Evolutionary conservation across 2,797 vertebrate species (phyloP).

Genomic region (Linurgus olivaceus): DNA sequence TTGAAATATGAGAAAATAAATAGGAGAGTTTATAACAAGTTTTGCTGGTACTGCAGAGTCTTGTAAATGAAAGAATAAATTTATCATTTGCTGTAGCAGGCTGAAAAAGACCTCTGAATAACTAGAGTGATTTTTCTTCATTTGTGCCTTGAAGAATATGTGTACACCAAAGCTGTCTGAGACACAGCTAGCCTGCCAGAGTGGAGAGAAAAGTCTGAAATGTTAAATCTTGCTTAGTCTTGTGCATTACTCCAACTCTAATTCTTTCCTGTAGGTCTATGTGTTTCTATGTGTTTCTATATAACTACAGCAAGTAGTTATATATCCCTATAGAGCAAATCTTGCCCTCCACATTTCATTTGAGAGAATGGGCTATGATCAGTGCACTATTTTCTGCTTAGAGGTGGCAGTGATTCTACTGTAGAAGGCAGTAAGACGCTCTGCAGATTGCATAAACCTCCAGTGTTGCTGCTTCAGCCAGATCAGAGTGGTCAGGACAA

Average conservation of each 20-base stretch:
- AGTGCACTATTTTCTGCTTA: neutral
- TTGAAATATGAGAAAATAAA: conserved; percentile 14
- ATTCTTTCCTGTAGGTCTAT: neutral
- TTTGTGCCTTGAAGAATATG: neutral
- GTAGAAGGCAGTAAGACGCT: neutral
- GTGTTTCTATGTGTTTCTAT: neutral
- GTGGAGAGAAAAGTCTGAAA: neutral
- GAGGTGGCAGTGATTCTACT: neutral
- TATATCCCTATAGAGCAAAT: neutral
- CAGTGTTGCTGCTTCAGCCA: neutral
- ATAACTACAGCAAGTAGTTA: neutral
- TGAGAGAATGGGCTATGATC: neutral
- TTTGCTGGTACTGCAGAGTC: neutral
- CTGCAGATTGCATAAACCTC: neutral
- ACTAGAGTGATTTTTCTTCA: neutral
- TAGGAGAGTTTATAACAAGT: neutral
- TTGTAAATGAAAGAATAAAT: neutral
- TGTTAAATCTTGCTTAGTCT: neutral
- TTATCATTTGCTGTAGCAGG: neutral
- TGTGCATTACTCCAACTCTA: neutral
- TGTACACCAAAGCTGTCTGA: neutral
- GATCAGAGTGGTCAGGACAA: neutral
- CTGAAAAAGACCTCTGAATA: neutral
- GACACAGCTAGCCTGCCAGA: neutral
- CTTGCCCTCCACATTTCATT: neutral